Base-by-base conservation (phyloP, 2,113 vertebrate genomes). In the Zootoca vivipara region DNA sequence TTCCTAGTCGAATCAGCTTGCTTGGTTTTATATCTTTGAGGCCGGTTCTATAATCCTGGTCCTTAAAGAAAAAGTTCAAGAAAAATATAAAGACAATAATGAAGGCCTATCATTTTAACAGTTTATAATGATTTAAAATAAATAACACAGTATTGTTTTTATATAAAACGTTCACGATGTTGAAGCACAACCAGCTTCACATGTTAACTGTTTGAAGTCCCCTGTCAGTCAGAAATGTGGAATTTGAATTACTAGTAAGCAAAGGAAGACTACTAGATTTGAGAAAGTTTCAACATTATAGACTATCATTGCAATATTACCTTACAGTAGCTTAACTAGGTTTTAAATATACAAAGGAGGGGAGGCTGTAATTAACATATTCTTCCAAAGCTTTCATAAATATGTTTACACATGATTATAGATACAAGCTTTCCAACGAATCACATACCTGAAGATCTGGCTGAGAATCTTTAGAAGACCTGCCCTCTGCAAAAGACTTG, bases 41-140 rank as follows among this genome's bases (percentile, higher is more conserved):
- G 78, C 98, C 97, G 93, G 96, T 98, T 92, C 98, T 97, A 95
- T 99, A 99, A 97, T 99, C 98, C 95, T 98, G 98, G 96, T 99
- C 98, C 98, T 99, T 98, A 5, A 30, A 96, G 91, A 94, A 90
- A 82, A 96, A 46, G 96, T 93, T 85, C 87, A 93, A 95, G 82
- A 93, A 82, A 88, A 87, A 82, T 95, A 93, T 90, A 94, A 94
- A 91, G 65, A 85, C 38, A 87, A 13, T 24, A 87, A 70, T 73
- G 86, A 86, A 83, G 70, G 46, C 89, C 75, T 7, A 10, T 5
- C 38, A 46, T 12, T 42, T 72, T 20, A 42, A 67, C 56, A 58
- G 0, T 1, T 69, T 26, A 35, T 15, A 67, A 8, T 35, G 30
- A 0, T 78, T 46, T 77, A 90, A 35, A 65, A 58, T 69, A 58